Conservation (phyloP, 2,797 vertebrate genomes). For the Mionectes olivaceus region DNA sequence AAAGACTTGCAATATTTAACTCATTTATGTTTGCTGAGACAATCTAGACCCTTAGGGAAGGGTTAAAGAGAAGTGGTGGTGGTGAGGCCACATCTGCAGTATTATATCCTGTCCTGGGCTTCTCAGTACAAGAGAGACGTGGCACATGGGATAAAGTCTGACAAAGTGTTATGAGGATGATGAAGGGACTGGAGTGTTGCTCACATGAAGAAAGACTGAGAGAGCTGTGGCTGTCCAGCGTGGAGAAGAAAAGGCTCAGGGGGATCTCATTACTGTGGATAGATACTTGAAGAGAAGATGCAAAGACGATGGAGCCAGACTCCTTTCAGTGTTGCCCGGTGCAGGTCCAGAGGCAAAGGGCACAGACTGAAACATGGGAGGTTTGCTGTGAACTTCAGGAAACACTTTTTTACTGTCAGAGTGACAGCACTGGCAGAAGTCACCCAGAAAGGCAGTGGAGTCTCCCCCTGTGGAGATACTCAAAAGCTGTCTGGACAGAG, state of each 20-base stretch:
- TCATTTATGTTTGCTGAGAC: neutral
- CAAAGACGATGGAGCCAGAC: neutral
- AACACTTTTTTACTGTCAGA: neutral
- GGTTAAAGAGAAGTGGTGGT: neutral
- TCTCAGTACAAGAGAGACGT: neutral
- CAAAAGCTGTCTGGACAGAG: neutral
- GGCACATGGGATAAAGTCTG: neutral
- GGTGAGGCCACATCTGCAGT: neutral
- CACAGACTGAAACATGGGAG: neutral
- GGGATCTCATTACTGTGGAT: neutral
- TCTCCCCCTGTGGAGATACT: neutral
- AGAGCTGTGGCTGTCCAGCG: neutral
- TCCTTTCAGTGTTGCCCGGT: neutral
- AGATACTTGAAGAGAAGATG: neutral
- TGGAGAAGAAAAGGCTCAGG: neutral
- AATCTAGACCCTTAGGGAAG: neutral
- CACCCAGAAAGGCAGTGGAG: neutral
- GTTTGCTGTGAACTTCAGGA: neutral
- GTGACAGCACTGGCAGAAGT: neutral
- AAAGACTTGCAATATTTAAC: neutral
- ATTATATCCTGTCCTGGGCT: neutral
- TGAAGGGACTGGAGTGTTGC: neutral
- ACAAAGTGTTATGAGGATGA: neutral
- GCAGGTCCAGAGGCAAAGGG: neutral
- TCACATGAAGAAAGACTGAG: neutral